Evolutionary conservation across 2,797 vertebrate genomes (phyloP).

Genomic region (Limnodromus scolopaceus): DNA sequence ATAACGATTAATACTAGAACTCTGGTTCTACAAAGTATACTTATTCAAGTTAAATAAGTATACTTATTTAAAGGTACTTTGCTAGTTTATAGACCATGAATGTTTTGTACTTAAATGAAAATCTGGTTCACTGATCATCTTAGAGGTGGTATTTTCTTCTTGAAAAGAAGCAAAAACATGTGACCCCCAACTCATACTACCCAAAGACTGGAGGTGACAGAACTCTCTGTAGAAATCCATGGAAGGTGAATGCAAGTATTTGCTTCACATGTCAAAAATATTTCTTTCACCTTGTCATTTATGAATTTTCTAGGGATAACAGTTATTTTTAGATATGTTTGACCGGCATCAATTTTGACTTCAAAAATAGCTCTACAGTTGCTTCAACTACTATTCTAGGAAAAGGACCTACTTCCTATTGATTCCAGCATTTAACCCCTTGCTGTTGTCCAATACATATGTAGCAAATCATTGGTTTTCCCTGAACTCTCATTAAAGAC

Average conservation of each 20-base stretch:
- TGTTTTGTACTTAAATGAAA: slow-evolving; percentile 19
- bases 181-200: neutral
- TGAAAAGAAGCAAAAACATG: neutral
- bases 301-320: neutral
- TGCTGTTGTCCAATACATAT: neutral
- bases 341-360: neutral
- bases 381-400: neutral
- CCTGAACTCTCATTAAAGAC: neutral
- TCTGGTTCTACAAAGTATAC: neutral
- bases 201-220: neutral
- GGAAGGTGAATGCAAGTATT: neutral
- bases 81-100: neutral
- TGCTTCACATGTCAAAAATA: neutral
- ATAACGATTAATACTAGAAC: neutral
- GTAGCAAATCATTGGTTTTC: neutral
- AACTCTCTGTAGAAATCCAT: neutral
- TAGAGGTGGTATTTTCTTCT: neutral
- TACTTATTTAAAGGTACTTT: neutral
- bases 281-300: neutral
- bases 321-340: neutral
- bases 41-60: neutral
- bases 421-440: neutral
- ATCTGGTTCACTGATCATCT: neutral
- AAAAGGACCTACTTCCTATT: neutral
- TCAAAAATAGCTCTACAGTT: neutral